Conservation (phyloP, 1,140 invertebrate genomes). For the Nasonia vitripennis region DNA sequence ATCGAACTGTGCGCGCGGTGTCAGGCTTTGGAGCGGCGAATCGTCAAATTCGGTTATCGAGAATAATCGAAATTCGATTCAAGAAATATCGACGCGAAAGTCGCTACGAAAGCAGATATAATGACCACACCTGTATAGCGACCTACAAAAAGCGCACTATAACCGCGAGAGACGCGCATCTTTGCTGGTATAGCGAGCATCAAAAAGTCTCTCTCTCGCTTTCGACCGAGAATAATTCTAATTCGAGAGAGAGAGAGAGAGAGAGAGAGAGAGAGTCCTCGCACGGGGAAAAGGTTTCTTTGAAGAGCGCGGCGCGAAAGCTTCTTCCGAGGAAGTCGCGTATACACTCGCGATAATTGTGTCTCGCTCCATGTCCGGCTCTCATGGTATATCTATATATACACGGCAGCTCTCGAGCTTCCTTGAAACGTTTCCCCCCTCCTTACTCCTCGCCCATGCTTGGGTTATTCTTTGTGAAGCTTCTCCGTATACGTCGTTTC, state of each 20-base stretch:
- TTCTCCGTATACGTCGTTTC: neutral
- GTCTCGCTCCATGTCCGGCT: neutral
- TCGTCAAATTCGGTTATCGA: too few species aligned
- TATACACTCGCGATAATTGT: neutral
- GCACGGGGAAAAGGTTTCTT: neutral
- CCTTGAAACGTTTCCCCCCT: neutral
- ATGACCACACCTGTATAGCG: too few species aligned
- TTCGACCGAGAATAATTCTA: too few species aligned
- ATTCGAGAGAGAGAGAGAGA: neutral
- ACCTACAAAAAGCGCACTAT: too few species aligned
- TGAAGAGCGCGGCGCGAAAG: neutral
- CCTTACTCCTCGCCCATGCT: neutral
- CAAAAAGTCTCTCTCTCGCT: too few species aligned
- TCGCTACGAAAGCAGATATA: too few species aligned
- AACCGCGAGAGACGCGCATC: too few species aligned
- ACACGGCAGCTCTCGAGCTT: neutral
- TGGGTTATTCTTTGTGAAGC: slow-evolving; percentile 14
- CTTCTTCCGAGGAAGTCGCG: neutral
- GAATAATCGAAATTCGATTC: too few species aligned
- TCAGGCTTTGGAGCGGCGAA: too few species aligned
- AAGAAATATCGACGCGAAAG: too few species aligned
- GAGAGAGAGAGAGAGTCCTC: neutral
- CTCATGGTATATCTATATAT: neutral
- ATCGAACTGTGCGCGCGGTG: too few species aligned
- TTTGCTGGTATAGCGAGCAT: too few species aligned